These are phyloP conservation scores for Pachydiplax longipennis DNA, from an alignment of 2,888 invertebrate genomes.

Conservation along the genomic window DNA sequence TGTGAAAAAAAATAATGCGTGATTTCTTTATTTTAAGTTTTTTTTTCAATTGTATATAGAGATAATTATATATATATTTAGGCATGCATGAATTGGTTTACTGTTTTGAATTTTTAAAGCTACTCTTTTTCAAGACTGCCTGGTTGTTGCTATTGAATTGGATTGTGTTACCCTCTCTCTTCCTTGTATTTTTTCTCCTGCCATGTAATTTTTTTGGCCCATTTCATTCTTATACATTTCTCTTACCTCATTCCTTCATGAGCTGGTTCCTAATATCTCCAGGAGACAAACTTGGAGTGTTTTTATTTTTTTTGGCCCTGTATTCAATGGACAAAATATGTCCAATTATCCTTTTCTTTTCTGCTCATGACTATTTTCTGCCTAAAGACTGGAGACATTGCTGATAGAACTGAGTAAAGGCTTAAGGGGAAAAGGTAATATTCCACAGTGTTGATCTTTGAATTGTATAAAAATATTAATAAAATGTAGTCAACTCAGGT, in stretches of 20 bases:
- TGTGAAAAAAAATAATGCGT: slow-evolving; percentile 7
- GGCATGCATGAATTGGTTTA: slow-evolving; percentile 30
- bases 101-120: background rate
- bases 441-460: too few relatives aligned
- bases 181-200: background rate
- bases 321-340: background rate
- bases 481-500: slow-evolving; percentile 8
- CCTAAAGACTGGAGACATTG: background rate
- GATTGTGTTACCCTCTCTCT: slow-evolving; percentile 12
- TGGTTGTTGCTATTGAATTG: slow-evolving; percentile 1
- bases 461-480: background rate
- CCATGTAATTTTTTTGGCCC: background rate
- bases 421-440: too few relatives aligned
- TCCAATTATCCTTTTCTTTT: background rate
- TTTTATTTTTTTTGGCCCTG: background rate
- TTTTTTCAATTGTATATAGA: slow-evolving; percentile 10
- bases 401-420: background rate
- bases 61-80: slow-evolving; percentile 30
- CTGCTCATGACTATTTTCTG: background rate
- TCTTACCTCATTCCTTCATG: slow-evolving; percentile 5
- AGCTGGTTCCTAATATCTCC: background rate
- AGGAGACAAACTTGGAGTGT: background rate
- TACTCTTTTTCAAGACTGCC: background rate
- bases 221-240: background rate
- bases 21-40: slow-evolving; percentile 22